phyloP scores from a whole-genome alignment of 2,888 invertebrate species.

The Drosophila meridionalis region DNA sequence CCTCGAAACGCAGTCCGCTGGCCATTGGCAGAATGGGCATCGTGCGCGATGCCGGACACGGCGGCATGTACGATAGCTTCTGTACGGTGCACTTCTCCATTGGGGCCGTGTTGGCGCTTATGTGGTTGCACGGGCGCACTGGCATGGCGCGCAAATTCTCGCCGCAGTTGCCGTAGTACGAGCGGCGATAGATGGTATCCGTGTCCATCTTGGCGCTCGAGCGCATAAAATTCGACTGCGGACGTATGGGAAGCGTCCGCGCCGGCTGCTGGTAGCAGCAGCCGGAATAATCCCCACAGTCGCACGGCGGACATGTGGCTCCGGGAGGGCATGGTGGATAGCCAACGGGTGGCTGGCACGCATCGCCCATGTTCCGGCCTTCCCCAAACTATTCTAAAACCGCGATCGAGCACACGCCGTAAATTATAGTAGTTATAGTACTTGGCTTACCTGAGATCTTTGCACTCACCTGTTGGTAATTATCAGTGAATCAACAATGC shows the following conservation, averaged over 20 bases:
- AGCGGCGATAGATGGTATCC: constrained; percentile 89
- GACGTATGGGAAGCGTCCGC: constrained; percentile 77
- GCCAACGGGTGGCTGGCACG: constrained; percentile 69
- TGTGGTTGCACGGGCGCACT: constrained; percentile 85
- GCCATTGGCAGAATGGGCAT: constrained; percentile 80
- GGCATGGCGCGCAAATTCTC: constrained; percentile 84
- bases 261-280: constrained; percentile 84
- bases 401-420: no score
- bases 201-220: constrained; percentile 87
- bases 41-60: constrained; percentile 71
- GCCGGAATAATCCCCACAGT: constrained; percentile 74
- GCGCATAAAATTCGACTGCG: constrained; percentile 85
- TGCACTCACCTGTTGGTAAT: constrained; percentile 8
- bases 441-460: background rate
- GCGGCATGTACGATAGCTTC: constrained; percentile 83
- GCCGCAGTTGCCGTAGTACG: constrained; percentile 87
- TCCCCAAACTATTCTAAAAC: background rate
- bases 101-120: constrained; percentile 85
- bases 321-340: constrained; percentile 72
- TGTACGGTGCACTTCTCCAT: constrained; percentile 86
- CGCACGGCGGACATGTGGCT: constrained; percentile 66
- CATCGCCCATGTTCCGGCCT: constrained; percentile 41
- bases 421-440: background rate
- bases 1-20: constrained; percentile 82
- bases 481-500: background rate